Evolutionary conservation across 1,140 invertebrate genomes (phyloP).

Genomic region (Pollicipes pollicipes): DNA sequence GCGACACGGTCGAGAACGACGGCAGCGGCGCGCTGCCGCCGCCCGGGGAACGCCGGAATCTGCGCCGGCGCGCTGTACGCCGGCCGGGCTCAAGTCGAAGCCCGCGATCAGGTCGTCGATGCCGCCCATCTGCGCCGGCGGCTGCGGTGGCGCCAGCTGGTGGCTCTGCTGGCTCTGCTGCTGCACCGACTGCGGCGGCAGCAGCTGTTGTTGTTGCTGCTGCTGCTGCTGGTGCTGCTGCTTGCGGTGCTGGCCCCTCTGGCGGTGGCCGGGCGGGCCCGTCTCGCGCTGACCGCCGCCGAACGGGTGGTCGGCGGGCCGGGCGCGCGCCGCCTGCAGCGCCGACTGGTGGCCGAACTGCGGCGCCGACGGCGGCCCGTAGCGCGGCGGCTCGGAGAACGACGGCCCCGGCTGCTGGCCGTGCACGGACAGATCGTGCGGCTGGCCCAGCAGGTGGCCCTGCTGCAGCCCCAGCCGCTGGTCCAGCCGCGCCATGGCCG

Average conservation of each 20-base stretch:
- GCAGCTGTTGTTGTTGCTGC: not conserved
- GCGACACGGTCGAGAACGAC: constrained; percentile 11
- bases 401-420: not conserved
- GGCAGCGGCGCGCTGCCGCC: not conserved
- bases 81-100: not conserved
- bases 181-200: not conserved
- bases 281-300: not conserved
- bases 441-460: not conserved
- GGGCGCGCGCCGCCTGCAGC: not conserved
- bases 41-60: too few relatives aligned
- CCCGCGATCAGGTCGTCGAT: not conserved
- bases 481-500: not conserved
- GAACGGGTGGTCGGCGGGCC: not conserved
- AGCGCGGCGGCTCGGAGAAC: not conserved
- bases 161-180: not conserved
- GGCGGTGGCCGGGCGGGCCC: too few relatives aligned
- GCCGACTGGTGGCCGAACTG: not conserved
- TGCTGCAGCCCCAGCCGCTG: not conserved
- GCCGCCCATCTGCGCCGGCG: too few relatives aligned
- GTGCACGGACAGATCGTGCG: not conserved
- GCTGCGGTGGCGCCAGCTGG: not conserved
- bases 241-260: not conserved
- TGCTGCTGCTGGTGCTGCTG: not conserved
- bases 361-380: not conserved
- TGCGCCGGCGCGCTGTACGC: not conserved